Evolutionary conservation across 2,888 invertebrate genomes (phyloP).

Genomic region (Calliopum simillimum): DNA sequence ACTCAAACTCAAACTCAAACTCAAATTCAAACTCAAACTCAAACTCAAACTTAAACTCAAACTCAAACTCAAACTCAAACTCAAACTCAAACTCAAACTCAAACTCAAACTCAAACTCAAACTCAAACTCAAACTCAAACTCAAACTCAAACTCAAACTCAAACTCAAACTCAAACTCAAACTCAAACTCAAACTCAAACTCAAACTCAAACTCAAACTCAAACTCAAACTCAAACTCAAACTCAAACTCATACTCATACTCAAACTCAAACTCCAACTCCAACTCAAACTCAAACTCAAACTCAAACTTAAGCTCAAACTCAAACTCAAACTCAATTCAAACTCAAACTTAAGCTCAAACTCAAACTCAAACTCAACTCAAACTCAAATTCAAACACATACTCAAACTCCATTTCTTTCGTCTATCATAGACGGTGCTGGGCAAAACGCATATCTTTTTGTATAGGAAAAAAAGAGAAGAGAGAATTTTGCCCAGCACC

Average conservation of each 20-base stretch:
- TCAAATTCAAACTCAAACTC: background rate
- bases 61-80: background rate
- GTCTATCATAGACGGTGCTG: no score
- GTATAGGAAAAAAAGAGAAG: no score
- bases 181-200: background rate
- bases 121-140: background rate
- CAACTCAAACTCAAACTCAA: background rate
- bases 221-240: background rate
- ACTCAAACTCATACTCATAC: background rate
- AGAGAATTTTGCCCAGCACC: no score
- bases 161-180: background rate
- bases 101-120: background rate
- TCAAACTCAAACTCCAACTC: background rate
- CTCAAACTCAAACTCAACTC: background rate
- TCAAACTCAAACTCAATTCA: background rate
- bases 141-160: background rate
- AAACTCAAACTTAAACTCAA: background rate
- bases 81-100: background rate
- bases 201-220: background rate
- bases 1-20: background rate
- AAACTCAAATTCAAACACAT: conserved; percentile 2
- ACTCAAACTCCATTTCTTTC: no score
- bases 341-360: background rate
- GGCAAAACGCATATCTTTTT: no score
- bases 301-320: background rate